Evolutionary conservation across 2,888 invertebrate species (phyloP).

Genomic region (Aplocera efformata): DNA sequence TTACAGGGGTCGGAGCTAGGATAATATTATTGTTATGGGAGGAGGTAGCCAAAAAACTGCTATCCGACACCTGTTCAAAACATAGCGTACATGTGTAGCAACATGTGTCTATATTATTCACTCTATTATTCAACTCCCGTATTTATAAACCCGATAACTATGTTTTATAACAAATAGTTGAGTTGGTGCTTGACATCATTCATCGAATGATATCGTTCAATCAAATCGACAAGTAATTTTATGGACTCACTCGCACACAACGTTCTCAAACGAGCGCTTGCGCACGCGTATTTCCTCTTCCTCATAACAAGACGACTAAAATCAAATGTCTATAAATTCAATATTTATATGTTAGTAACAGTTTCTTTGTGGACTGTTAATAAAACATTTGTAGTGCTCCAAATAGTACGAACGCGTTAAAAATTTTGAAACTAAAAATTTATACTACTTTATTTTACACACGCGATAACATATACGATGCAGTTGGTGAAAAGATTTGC

Average conservation of each 20-base stretch:
- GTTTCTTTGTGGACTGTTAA: too few relatives aligned
- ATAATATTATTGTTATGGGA: too few relatives aligned
- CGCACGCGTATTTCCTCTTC: constrained; percentile 6
- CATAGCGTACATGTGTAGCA: too few relatives aligned
- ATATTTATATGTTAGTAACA: too few relatives aligned
- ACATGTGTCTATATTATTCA: too few relatives aligned
- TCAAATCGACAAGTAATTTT: constrained; percentile 18
- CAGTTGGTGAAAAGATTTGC: constrained; percentile 43
- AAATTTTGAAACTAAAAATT: too few relatives aligned
- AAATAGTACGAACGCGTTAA: too few relatives aligned
- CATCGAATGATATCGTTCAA: constrained; percentile 5
- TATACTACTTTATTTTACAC: not conserved
- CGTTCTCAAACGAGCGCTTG: constrained; percentile 14
- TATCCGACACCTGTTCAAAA: too few relatives aligned
- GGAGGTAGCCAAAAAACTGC: too few relatives aligned
- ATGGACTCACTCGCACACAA: constrained; percentile 17
- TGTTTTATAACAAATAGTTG: constrained; percentile 13
- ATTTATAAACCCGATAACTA: constrained; percentile 7
- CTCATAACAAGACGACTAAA: not conserved
- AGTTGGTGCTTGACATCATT: constrained; percentile 6
- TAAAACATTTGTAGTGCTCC: too few relatives aligned
- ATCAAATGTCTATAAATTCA: too few relatives aligned
- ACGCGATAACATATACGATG: constrained; percentile 35
- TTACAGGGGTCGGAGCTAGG: too few relatives aligned
- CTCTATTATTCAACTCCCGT: constrained; percentile 1